Evolutionary conservation across 2,113 vertebrate genomes (phyloP).

Genomic region (Heloderma charlesbogerti): DNA sequence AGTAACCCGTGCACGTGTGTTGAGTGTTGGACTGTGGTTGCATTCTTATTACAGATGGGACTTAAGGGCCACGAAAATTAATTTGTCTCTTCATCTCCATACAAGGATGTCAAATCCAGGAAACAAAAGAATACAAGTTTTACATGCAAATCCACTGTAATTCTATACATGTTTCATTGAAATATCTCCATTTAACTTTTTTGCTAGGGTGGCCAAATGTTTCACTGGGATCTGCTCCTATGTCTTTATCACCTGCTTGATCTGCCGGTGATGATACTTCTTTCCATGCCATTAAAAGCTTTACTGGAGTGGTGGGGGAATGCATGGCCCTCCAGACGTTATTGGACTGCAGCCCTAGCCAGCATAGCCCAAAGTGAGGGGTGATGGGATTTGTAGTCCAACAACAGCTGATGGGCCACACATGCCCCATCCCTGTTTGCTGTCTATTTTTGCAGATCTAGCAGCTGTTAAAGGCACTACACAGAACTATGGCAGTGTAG

Average conservation of each 20-base stretch:
- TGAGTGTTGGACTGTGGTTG: background rate
- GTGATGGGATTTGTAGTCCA: no score
- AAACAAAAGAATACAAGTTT: conserved; percentile 17
- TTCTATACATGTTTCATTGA: background rate
- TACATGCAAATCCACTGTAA: background rate
- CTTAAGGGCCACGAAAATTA: background rate
- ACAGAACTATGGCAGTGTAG: no score
- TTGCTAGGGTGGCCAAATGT: background rate
- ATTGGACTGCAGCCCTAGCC: no score
- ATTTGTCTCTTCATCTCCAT: background rate
- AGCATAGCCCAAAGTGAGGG: no score
- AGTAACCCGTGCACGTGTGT: no score
- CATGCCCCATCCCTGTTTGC: no score
- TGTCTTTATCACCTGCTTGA: background rate
- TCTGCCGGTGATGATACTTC: background rate
- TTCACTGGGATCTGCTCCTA: background rate
- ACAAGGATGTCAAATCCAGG: conserved; percentile 18
- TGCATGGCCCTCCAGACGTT: no score
- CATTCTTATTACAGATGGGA: background rate
- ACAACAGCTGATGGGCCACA: no score
- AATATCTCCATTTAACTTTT: background rate
- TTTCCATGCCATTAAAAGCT: background rate
- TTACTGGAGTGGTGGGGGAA: background rate
- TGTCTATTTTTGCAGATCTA: no score
- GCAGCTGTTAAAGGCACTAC: no score